phyloP scores from a whole-genome alignment of 2,113 vertebrate species.

The Epinephelus lanceolatus region DNA sequence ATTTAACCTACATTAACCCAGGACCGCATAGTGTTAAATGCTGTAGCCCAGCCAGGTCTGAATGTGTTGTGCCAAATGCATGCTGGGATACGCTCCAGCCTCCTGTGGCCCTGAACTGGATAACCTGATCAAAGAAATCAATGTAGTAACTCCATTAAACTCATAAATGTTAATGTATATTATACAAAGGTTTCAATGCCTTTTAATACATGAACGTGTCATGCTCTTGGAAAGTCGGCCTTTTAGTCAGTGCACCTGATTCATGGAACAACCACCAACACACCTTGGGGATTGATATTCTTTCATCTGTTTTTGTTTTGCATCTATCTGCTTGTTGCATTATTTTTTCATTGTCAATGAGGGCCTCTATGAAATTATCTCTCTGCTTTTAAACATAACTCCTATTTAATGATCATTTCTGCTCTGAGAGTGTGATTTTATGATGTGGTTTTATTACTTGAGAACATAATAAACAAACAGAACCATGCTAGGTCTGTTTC shows the following conservation, averaged over 20 bases:
- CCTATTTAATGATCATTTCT: not conserved
- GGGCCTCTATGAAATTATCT: too few species aligned
- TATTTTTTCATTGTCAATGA: too few species aligned
- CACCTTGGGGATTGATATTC: too few species aligned
- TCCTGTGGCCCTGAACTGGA: not conserved
- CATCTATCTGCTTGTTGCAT: too few species aligned
- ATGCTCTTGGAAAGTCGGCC: too few species aligned
- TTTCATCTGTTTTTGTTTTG: too few species aligned
- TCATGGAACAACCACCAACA: too few species aligned
- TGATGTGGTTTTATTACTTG: not conserved
- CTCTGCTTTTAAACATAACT: not conserved
- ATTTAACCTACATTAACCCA: not conserved
- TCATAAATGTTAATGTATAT: not conserved
- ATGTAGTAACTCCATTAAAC: not conserved
- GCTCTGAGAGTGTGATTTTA: not conserved
- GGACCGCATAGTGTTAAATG: not conserved
- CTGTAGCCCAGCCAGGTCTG: not conserved
- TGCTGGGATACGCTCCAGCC: not conserved
- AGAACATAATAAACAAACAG: slow-evolving; percentile 13
- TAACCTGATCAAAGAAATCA: not conserved
- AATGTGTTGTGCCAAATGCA: slow-evolving; percentile 13
- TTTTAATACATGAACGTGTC: not conserved
- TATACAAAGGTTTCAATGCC: not conserved
- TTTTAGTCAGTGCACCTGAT: too few species aligned
- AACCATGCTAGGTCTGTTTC: not conserved